phyloP scores from a whole-genome alignment of 2,888 invertebrate species.

The Saturnia pavonia region DNA sequence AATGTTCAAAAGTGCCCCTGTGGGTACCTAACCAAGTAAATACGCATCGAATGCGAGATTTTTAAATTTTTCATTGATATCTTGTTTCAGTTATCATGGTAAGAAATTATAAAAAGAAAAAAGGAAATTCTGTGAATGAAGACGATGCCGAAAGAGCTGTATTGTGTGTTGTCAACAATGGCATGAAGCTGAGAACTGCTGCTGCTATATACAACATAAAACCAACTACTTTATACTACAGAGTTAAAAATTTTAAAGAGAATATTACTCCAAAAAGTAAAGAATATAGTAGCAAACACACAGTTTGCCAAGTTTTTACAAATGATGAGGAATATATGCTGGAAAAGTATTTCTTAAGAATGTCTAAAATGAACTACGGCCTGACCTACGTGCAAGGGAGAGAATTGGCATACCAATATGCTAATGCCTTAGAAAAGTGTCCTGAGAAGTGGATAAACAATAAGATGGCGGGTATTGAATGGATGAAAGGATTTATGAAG shows the following conservation, averaged over 20 bases:
- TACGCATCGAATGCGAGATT: too few relatives aligned
- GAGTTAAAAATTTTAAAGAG: constrained; percentile 22
- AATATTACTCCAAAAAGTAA: constrained; percentile 22
- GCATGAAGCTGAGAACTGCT: constrained; percentile 26
- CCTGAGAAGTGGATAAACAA: constrained; percentile 2
- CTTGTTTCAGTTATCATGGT: too few relatives aligned
- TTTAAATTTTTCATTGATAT: too few relatives aligned
- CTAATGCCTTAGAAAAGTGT: constrained; percentile 16
- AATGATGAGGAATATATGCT: constrained; percentile 22
- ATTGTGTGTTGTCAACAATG: constrained; percentile 25
- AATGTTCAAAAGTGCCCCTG: too few relatives aligned
- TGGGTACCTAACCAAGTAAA: not conserved
- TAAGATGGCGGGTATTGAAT: constrained; percentile 18
- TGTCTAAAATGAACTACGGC: not conserved
- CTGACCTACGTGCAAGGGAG: constrained; percentile 18
- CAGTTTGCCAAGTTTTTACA: constrained; percentile 23
- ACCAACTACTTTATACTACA: constrained; percentile 22
- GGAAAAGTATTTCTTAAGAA: not conserved
- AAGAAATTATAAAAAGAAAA: constrained; percentile 18
- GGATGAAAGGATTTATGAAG: constrained; percentile 22
- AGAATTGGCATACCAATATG: constrained; percentile 20
- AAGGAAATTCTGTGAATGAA: constrained; percentile 21
- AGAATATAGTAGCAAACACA: constrained; percentile 20
- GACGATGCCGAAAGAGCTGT: constrained; percentile 25
- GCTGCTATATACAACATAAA: constrained; percentile 25